Base-by-base conservation (phyloP, 2,888 invertebrate genomes). In the Torymus aiolomorphi region DNA sequence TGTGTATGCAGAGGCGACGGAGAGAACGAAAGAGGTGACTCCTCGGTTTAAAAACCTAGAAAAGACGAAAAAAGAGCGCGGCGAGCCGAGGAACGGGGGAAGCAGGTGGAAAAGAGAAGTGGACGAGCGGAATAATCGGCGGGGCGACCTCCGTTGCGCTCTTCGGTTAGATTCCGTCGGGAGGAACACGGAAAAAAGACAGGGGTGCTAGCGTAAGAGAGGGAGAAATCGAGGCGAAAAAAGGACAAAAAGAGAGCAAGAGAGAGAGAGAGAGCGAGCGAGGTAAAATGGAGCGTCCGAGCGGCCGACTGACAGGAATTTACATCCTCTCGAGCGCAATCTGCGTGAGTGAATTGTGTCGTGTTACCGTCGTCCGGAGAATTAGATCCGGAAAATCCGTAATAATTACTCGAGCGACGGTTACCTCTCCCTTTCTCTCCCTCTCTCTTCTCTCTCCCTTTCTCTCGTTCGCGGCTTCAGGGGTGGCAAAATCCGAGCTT, bases 321-420 rank as follows among this genome's bases (percentile, higher is more conserved):
- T 88, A 89, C 88, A 88, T 88, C 87, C 88, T 88, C 86, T 86
- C 88, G 77, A 75, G 88, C 88, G 88, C 89, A 89, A 89, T 89
- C 88, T 89, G 88, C 89, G 89, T 89, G 88, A 89, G 89, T 89
- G 89, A 89, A 89, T 89, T 88, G 89, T 89, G 89, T 89, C 88
- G 88, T 87, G 88, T 89, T 89, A 88, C 88, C 88, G 89, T 88
- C 88, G 89, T 87, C 86, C 88, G 87, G 88, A 89, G 89, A 89
- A 89, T 89, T 89, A 89, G 88, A 89, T 89, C 88, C 88, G 88
- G 88, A 88, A 89, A 89, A 89, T 89, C 89, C 89, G 88, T 89
- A 89, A 89, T 89, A 89, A 89, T 89, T 89, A 88, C 89, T 88
- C 88, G 86, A 75, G 80, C 80, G 71, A 76, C 74, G 77, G 69